A percentile compares a stretch with the other conserved stretches of the same genome.
These are phyloP conservation scores for Lumbricus terrestris DNA, from an alignment of 2,888 invertebrate species.

Conservation along the genomic window DNA sequence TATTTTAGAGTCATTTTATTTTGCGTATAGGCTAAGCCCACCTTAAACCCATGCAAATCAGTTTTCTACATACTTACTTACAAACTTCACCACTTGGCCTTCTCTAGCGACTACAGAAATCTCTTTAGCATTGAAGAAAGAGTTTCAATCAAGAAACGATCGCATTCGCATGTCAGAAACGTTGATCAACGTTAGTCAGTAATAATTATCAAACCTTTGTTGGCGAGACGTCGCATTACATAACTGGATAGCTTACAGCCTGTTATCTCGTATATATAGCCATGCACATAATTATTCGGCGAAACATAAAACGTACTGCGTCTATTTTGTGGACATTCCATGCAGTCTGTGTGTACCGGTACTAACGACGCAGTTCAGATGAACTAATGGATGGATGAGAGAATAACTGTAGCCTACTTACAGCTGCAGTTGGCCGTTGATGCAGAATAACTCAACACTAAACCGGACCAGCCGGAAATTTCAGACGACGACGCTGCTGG, in stretches of 20 bases:
- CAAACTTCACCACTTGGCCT: background rate
- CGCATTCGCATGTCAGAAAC: background rate
- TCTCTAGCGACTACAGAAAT: background rate
- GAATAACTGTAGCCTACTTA: too few relatives aligned
- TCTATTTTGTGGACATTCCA: background rate
- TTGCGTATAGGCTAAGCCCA: too few relatives aligned
- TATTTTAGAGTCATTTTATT: too few relatives aligned
- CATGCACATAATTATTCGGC: background rate
- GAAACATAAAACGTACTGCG: background rate
- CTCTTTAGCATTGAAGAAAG: background rate
- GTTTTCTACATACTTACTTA: background rate
- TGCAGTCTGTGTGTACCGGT: background rate
- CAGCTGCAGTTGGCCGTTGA: background rate
- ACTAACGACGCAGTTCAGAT: background rate
- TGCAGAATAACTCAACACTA: background rate
- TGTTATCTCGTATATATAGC: background rate
- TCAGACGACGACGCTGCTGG: background rate
- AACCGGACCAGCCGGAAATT: background rate
- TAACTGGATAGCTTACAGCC: background rate
- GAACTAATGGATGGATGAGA: too few relatives aligned
- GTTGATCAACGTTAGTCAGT: background rate
- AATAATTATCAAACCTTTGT: background rate
- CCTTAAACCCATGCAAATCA: too few relatives aligned
- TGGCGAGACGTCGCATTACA: background rate
- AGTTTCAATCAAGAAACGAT: background rate